phyloP scores from a whole-genome alignment of 2,888 invertebrate genomes.

The Diarsia brunnea region DNA sequence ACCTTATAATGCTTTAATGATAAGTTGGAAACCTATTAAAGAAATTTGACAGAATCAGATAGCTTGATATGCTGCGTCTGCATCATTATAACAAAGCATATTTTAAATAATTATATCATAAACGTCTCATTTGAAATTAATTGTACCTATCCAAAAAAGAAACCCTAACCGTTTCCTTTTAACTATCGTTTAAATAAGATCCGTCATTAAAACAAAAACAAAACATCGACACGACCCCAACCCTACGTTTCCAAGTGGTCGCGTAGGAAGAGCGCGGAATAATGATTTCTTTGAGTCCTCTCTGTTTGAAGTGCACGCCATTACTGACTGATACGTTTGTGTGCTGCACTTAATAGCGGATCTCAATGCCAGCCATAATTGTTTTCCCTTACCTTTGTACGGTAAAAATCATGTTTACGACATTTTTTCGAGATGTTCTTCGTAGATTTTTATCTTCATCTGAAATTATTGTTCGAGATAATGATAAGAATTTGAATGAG shows the following conservation, averaged over 20 bases:
- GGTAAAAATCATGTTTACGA: constrained; percentile 74
- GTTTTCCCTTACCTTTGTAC: constrained; percentile 88
- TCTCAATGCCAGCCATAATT: constrained; percentile 86
- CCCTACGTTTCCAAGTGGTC: constrained; percentile 87
- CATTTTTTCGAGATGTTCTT: constrained; percentile 48
- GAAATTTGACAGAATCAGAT: too few relatives aligned
- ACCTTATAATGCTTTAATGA: too few relatives aligned
- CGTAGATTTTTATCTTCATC: constrained; percentile 45
- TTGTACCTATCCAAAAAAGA: too few relatives aligned
- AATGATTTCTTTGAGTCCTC: constrained; percentile 90
- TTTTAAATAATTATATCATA: too few relatives aligned
- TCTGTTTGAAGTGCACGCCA: constrained; percentile 88
- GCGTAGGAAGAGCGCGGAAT: constrained; percentile 89
- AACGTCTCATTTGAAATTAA: too few relatives aligned
- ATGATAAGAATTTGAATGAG: constrained; percentile 55
- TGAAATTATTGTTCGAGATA: constrained; percentile 44
- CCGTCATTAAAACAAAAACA: neutral
- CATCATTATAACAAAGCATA: too few relatives aligned
- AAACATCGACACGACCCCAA: constrained; percentile 60
- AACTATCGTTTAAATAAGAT: too few relatives aligned
- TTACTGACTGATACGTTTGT: constrained; percentile 88
- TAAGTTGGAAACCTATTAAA: too few relatives aligned
- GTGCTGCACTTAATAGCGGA: constrained; percentile 87
- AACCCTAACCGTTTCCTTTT: too few relatives aligned
- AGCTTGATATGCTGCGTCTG: too few relatives aligned